These are phyloP conservation scores for Hylaea fasciaria DNA, from an alignment of 2,888 invertebrate species.

Conservation along the genomic window DNA sequence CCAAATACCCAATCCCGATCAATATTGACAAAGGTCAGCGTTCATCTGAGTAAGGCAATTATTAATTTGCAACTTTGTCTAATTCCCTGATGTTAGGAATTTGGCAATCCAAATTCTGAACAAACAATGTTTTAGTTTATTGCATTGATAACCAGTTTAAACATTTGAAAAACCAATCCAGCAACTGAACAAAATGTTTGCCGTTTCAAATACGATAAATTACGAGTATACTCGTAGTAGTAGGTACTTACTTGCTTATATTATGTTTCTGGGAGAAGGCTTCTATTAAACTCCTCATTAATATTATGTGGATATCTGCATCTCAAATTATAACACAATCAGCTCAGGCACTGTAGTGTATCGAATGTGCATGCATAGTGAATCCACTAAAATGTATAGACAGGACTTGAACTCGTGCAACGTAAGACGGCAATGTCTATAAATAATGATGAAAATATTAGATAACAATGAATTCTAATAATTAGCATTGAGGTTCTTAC, in stretches of 20 bases:
- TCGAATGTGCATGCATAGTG: slow-evolving; percentile 9
- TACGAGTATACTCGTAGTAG: no score
- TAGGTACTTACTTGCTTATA: no score
- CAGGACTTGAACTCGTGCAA: not conserved
- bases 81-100: slow-evolving; percentile 22
- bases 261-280: no score
- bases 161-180: slow-evolving; percentile 11
- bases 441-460: no score
- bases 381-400: not conserved
- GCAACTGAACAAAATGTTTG: not conserved
- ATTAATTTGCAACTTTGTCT: slow-evolving; percentile 34
- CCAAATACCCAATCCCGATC: slow-evolving; percentile 30
- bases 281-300: no score
- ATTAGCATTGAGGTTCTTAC: no score
- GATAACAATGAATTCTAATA: not conserved
- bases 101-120: slow-evolving; percentile 23
- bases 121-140: slow-evolving; percentile 14
- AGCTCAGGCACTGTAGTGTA: slow-evolving; percentile 5
- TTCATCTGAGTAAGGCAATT: slow-evolving; percentile 36
- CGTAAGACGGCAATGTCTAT: no score
- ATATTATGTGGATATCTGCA: not conserved
- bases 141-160: slow-evolving; percentile 20
- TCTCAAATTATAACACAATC: slow-evolving; percentile 17
- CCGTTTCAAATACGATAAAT: no score
- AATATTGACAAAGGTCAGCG: slow-evolving; percentile 42